Evolutionary conservation across 2,797 vertebrate species (phyloP), one percentile per base, ranked within the genome.

Genomic region (Cyclopterus lumpus): DNA sequence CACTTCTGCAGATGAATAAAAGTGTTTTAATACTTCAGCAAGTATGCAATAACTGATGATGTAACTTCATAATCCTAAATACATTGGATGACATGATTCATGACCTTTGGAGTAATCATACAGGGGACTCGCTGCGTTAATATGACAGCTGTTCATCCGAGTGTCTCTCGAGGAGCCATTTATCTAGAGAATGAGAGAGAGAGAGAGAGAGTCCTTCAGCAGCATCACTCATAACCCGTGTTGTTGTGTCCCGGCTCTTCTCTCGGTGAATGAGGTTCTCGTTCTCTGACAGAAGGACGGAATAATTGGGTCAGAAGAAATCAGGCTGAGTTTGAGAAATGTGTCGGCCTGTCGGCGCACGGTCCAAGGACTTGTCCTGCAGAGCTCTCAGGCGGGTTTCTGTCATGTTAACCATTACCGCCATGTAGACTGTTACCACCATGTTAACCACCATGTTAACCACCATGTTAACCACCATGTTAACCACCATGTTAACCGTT

Each of bases 221-320:
- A 12, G 55, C 48, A 5, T 53, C n/a, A 16, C 55, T 63, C 49
- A 40, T 42, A n/a, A 36, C 16, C 16, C 0, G 10, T 20, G 26
- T 64, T 38, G n/a, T 48, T 68, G 24, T 57, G 38, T 73, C 63
- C 10, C 14, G n/a, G n/a, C n/a, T n/a, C n/a, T n/a, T n/a, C n/a
- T n/a, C n/a, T n/a, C n/a, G n/a, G n/a, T n/a, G n/a, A n/a, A n/a
- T n/a, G 44, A 75, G 64, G 22, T 72, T 76, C 48, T 28, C 0
- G 20, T 0, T 16, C 1, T 48, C 20, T n/a, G 67, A 58, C 81
- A 79, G 72, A 76, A 57, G 75, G 76, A 65, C 16, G 5, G 80
- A 86, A 79, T 88, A 84, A 85, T 71, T 86, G 77, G 74, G 79
- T 81, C 82, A 80, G 67, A 59, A 70, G 73, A 70, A 89, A 83